Base-by-base conservation (phyloP, 2,888 invertebrate genomes). In the Coleophora deauratella region DNA sequence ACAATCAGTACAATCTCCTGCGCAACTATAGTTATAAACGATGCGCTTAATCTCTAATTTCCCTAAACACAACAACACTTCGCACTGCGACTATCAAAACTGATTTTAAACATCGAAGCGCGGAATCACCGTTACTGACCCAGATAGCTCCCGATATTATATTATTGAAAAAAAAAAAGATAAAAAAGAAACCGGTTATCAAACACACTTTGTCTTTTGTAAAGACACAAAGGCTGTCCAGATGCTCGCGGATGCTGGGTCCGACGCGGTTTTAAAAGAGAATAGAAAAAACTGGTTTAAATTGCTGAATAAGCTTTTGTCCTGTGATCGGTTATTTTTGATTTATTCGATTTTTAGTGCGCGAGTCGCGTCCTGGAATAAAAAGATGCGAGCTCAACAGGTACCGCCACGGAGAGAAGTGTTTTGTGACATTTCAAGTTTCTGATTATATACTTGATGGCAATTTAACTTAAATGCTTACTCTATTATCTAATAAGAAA, bases 261-360 rank as follows among this genome's bases (percentile, higher is more conserved):
- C 64, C 65, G 60, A 49, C 54, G 61, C 58, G 59, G 61, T 57
- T 62, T 60, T 21, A 59, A 61, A 64, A 65, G 66, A 62, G 47
- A 44, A 52, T 51, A 55, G 54, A 57, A 61, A 68, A 71, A 81
- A 75, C 78, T 56, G 77, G 77, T 82, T 84, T 68, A 67, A 69
- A 64, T 62, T 57, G 21, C 54, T 73, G 73, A 77, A 79, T 76
- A 72, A 71, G 72, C 77, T 71, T 75, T 85, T 84, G 84, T 80
- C 50, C 64, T 45, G 62, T 65, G 75, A 82, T 82, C 81, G 80
- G 80, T 76, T 80, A 66, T 62, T 76, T 82, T 80, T 85, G 81
- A 84, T 84, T 84, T 85, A 84, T 84, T 79, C 76, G 75, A 79
- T 84, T 82, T 85, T 82, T 81, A 77, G 74, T 68, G 57, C 66